Evolutionary conservation across 1,140 invertebrate species (phyloP).

Genomic region (Mactra quadrangularis): DNA sequence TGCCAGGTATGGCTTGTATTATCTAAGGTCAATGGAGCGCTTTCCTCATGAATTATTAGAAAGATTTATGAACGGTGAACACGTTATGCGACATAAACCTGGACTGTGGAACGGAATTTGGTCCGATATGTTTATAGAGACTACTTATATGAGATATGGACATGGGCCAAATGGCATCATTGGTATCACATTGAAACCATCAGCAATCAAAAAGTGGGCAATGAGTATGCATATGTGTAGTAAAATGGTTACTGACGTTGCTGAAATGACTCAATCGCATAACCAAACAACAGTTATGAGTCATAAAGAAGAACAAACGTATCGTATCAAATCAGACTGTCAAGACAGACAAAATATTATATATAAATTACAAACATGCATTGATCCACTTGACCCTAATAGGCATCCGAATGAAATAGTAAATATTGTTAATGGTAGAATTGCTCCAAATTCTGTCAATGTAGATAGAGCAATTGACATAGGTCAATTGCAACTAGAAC

Average conservation of each 20-base stretch:
- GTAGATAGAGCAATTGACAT: conserved; percentile 9
- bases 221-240: conserved; percentile 60
- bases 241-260: not conserved
- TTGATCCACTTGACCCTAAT: conserved; percentile 31
- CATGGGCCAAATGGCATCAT: conserved; percentile 58
- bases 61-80: conserved; percentile 59
- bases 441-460: not conserved
- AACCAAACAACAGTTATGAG: conserved; percentile 9
- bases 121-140: conserved; percentile 66
- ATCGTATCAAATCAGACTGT: not conserved
- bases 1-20: conserved; percentile 70
- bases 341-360: not conserved
- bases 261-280: conserved; percentile 28
- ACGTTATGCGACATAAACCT: conserved; percentile 64
- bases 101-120: conserved; percentile 61
- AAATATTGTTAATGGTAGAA: conserved; percentile 9
- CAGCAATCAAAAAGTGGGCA: conserved; percentile 53
- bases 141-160: conserved; percentile 67
- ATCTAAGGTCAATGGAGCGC: conserved; percentile 57
- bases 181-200: conserved; percentile 59
- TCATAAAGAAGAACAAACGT: conserved; percentile 43
- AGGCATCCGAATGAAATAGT: not conserved
- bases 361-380: conserved; percentile 8
- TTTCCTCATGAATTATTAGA: conserved; percentile 45
- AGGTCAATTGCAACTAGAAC: not conserved